Evolutionary conservation across 2,888 invertebrate species (phyloP).

Genomic region (Nemoura dubitans): DNA sequence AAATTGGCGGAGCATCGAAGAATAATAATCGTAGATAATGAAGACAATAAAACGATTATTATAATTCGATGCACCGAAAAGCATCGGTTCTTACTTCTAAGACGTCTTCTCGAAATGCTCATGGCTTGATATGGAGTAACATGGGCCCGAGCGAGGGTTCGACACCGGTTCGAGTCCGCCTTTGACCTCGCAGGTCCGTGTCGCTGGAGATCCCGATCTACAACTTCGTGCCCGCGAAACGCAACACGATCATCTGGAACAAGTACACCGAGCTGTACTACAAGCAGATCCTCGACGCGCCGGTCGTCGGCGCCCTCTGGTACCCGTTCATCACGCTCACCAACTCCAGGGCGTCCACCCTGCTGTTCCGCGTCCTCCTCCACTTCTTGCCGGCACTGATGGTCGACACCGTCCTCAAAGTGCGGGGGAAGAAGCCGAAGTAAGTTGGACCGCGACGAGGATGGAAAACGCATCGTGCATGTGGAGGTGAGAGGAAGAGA

Average conservation of each 20-base stretch:
- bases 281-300: conserved; percentile 53
- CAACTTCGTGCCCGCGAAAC: conserved; percentile 66
- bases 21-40: no score
- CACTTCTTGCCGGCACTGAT: conserved; percentile 66
- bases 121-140: no score
- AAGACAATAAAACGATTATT: no score
- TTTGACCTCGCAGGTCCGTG: background rate
- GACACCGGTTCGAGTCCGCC: no score
- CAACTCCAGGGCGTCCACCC: conserved; percentile 55
- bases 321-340: conserved; percentile 59
- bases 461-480: no score
- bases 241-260: conserved; percentile 67
- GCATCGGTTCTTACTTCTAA: no score
- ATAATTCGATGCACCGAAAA: no score
- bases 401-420: conserved; percentile 60
- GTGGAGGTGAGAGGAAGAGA: no score
- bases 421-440: conserved; percentile 62
- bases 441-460: conserved; percentile 47
- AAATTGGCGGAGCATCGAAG: no score
- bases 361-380: conserved; percentile 61
- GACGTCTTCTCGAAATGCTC: no score
- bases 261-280: conserved; percentile 57
- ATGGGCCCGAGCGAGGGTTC: no score
- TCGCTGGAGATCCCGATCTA: conserved; percentile 59
- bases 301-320: conserved; percentile 51